Base-by-base conservation (phyloP, 2,888 invertebrate species). In the Zygogramma bicolorata region DNA sequence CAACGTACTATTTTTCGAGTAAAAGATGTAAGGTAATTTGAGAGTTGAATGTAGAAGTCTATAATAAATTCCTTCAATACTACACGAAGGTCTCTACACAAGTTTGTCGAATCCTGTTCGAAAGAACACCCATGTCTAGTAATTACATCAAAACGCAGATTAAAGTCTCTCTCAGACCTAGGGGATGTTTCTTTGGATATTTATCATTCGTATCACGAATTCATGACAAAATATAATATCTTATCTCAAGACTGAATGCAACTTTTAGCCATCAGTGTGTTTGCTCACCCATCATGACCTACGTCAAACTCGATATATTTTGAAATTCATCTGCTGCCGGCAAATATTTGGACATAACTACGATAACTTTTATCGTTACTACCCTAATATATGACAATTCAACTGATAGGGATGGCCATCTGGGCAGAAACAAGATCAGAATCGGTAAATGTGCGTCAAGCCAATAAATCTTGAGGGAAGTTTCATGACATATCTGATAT, bases 291-390 rank as follows among this genome's bases (percentile, higher is more conserved):
- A 25, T 22, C 53, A 53, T 53, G 53, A 53, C 53, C 53, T 25
- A 53, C 15, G 27, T 53, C 53, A 53, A 53, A 53, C 13, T 62
- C n/a, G 38, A 62, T 58, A 59, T 67, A 67, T 38, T 58, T 67
- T 31, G 53, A 53, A 42, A 58, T 49, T 68, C 38, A 61, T 68
- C 68, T 68, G 34, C 68, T 34, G 29, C 34, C 10, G 49, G 42
- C 31, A 59, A 65, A 65, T 70, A 59, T 70, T 70, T 70, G 65
- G 70, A 70, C 70, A 53, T 15, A 46, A 65, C 31, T 46, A 15
- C 53, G 70, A 70, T 70, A 70, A 70, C n/a, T 31, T 46, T 40
- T 27, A 27, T 42, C 65, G 38, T 59, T 70, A 67, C 29, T 46
- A 42, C 46, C 63, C 42, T 46, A 63, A 63, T 63, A 46, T 63